Percentiles rank a stretch among this genome's conserved stretches.
These are phyloP conservation scores for Dolichopus griseipennis DNA, from an alignment of 2,888 invertebrate species.

Conservation along the genomic window DNA sequence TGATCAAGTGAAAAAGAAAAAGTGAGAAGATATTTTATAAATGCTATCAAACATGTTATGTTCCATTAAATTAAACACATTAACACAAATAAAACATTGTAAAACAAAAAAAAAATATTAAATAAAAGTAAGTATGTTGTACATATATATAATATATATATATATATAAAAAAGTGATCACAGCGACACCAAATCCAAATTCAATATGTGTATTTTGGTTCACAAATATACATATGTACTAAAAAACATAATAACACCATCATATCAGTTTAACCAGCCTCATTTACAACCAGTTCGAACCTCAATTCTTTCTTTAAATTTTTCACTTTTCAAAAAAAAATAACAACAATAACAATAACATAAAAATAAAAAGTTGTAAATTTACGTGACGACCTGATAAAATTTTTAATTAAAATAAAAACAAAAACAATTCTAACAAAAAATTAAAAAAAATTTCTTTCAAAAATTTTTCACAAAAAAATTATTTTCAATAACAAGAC, in stretches of 20 bases:
- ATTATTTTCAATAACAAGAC: no score
- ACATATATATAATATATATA: no score
- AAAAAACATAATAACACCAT: neutral
- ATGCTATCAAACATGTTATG: neutral
- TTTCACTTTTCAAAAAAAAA: no score
- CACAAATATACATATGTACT: neutral
- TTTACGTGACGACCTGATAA: constrained; percentile 1
- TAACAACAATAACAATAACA: no score
- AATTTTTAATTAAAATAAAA: neutral
- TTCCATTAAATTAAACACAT: neutral
- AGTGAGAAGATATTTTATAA: neutral
- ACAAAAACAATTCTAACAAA: no score
- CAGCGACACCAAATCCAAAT: neutral
- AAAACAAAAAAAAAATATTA: neutral
- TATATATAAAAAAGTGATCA: neutral
- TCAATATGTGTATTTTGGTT: neutral
- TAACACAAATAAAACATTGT: neutral
- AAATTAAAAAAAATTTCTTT: no score
- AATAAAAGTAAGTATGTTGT: no score
- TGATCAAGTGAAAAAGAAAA: no score
- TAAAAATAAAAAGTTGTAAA: neutral
- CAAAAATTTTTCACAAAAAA: no score
- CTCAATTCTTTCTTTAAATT: neutral
- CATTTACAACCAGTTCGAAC: constrained; percentile 1
- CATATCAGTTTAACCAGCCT: neutral